Evolutionary conservation across 2,797 vertebrate species (phyloP).

Genomic region (Danio jaintianensis): DNA sequence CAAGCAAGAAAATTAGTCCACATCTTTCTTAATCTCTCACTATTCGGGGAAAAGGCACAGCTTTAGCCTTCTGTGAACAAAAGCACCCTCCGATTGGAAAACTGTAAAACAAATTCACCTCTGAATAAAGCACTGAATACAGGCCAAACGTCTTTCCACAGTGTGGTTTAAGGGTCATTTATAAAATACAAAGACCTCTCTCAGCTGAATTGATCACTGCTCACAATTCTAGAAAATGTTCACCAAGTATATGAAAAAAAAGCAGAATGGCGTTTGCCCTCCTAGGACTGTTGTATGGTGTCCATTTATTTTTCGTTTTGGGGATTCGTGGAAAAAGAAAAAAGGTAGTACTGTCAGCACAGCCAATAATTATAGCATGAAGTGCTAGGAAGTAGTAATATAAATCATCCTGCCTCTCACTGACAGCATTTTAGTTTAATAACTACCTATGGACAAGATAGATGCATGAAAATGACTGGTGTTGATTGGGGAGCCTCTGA

Average conservation of each 20-base stretch:
- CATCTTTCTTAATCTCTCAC: neutral
- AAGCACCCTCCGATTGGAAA: neutral
- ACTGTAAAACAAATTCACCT: neutral
- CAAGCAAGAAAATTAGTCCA: neutral
- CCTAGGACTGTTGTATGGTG: neutral
- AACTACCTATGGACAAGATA: slow-evolving; percentile 30
- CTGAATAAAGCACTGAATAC: slow-evolving; percentile 1
- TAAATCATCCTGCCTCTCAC: slow-evolving; percentile 14
- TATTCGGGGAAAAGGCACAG: neutral
- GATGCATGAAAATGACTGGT: slow-evolving; percentile 37
- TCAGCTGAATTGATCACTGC: slow-evolving; percentile 7
- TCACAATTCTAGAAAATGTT: neutral
- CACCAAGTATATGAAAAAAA: neutral
- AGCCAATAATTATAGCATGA: slow-evolving; percentile 50
- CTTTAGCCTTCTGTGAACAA: neutral
- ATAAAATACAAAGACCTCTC: slow-evolving; percentile 34
- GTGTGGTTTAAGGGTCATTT: slow-evolving; percentile 30
- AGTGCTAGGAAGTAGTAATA: slow-evolving; percentile 41
- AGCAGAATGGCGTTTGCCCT: neutral
- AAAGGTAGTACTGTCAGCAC: slow-evolving; percentile 44
- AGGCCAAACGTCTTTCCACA: slow-evolving; percentile 15
- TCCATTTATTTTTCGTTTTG: neutral
- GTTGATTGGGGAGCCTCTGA: slow-evolving; percentile 27
- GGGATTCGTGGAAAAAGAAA: slow-evolving; percentile 17
- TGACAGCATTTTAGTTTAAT: slow-evolving; percentile 48